Percentiles rank a stretch among this genome's conserved stretches.
phyloP scores from a whole-genome alignment of 2,797 vertebrate species.

The Setipinna tenuifilis region DNA sequence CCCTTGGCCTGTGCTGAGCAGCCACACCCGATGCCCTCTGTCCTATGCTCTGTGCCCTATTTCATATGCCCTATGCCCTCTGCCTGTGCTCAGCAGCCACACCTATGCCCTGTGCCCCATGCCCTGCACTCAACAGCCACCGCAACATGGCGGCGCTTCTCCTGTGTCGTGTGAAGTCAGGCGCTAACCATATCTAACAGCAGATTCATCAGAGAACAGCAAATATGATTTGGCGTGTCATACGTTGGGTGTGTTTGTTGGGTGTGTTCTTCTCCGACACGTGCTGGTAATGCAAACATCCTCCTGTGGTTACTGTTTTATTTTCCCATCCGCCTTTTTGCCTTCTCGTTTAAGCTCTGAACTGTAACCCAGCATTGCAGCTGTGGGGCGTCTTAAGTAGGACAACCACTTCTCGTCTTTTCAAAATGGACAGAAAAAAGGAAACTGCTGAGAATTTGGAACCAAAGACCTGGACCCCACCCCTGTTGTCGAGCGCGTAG shows the following conservation, averaged over 20 bases:
- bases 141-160: neutral
- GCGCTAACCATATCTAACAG: conserved; percentile 64
- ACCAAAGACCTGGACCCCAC: conserved; percentile 73
- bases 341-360: conserved; percentile 46
- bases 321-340: neutral
- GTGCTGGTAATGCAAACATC: conserved; percentile 52
- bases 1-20: neutral
- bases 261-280: neutral
- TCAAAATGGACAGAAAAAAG: conserved; percentile 47
- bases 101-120: neutral
- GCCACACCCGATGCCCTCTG: neutral
- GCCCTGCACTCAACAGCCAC: neutral
- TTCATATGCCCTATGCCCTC: too few relatives aligned
- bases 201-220: conserved; percentile 28
- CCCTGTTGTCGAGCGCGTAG: conserved; percentile 37
- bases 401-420: conserved; percentile 11
- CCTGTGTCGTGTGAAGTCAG: conserved; percentile 22
- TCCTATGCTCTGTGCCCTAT: neutral
- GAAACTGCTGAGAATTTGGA: conserved; percentile 64
- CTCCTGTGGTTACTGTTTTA: conserved; percentile 56
- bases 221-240: neutral
- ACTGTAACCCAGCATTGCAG: conserved; percentile 53
- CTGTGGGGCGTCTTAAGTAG: conserved; percentile 50
- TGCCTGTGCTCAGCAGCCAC: too few relatives aligned
- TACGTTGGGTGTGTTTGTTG: neutral